These are phyloP conservation scores for Ailuropoda melanoleuca DNA, from an alignment of 2,113 vertebrate genomes.

Conservation along the genomic window DNA sequence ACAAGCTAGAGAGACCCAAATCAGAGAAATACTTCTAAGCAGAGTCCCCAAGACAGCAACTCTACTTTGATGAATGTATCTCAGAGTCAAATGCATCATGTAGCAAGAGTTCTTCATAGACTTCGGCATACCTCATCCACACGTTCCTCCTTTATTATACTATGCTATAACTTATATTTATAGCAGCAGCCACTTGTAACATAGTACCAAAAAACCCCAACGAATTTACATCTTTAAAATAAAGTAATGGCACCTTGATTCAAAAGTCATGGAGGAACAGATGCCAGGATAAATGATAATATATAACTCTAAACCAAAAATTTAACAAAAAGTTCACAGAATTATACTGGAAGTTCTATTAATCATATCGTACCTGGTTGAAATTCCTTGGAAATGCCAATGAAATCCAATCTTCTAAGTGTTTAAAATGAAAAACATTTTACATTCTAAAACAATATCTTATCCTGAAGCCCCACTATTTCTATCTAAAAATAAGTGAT, in stretches of 20 bases:
- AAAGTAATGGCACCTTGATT: background rate
- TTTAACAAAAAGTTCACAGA: background rate
- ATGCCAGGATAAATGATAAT: background rate
- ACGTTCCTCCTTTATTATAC: background rate
- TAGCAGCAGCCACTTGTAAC: background rate
- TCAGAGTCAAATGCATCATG: background rate
- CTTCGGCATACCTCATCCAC: background rate
- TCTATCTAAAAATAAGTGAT: constrained; percentile 5
- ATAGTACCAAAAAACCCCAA: background rate
- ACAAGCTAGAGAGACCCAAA: background rate
- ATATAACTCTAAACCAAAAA: background rate
- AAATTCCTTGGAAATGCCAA: background rate
- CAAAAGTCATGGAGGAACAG: background rate
- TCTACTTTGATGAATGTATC: constrained; percentile 1
- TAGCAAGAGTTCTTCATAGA: background rate
- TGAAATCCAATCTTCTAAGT: background rate
- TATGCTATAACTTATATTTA: too few species aligned
- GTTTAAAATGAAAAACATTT: constrained; percentile 16
- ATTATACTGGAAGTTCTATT: background rate
- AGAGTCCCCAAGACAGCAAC: background rate
- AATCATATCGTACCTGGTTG: background rate
- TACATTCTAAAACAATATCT: background rate
- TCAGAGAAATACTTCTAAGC: background rate
- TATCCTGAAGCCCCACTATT: background rate
- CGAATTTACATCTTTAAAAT: background rate